Evolutionary conservation across 2,888 invertebrate species (phyloP).

Genomic region (Heliconius hortense): DNA sequence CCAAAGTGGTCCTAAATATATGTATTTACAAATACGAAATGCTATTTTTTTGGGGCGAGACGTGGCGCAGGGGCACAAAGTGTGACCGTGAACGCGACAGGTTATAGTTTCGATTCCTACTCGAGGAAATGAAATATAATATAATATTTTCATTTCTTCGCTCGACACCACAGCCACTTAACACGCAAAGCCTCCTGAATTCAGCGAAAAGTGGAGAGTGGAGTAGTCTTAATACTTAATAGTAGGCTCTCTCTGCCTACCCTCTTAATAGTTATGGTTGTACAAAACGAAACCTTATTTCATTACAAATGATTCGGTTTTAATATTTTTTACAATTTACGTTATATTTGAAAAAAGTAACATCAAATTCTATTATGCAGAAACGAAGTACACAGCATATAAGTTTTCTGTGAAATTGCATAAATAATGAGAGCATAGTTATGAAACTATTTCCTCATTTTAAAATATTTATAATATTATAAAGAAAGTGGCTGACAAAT

Average conservation of each 20-base stretch:
- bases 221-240: too few relatives aligned
- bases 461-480: conserved; percentile 8
- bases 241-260: too few relatives aligned
- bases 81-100: too few relatives aligned
- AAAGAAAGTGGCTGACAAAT: not conserved
- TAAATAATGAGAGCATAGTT: conserved; percentile 1
- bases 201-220: too few relatives aligned
- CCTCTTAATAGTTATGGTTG: not conserved
- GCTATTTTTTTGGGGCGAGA: not conserved
- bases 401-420: conserved; percentile 1
- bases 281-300: not conserved
- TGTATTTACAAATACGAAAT: not conserved
- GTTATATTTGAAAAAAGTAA: not conserved
- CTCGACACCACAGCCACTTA: too few relatives aligned
- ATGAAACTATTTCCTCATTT: conserved; percentile 1
- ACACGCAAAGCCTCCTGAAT: too few relatives aligned
- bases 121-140: too few relatives aligned
- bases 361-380: not conserved
- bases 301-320: not conserved
- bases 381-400: not conserved
- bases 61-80: too few relatives aligned
- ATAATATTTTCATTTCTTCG: too few relatives aligned
- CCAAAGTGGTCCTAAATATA: not conserved
- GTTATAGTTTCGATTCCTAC: not conserved
- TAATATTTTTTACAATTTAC: not conserved